Base-by-base conservation (phyloP, 2,797 vertebrate species). In the Chaetophractus vellerosus region DNA sequence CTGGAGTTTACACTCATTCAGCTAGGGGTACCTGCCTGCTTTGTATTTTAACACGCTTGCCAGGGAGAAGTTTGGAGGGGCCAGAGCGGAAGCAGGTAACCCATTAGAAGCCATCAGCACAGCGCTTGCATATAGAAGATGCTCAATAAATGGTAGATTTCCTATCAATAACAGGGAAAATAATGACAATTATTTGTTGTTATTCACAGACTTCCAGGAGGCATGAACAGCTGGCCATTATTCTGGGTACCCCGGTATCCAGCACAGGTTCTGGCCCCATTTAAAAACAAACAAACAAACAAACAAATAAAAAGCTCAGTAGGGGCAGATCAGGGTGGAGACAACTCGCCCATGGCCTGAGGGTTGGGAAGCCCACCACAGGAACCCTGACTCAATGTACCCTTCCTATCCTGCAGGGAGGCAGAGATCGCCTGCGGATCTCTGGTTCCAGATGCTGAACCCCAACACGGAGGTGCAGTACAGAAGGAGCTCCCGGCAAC, bases 401-500 rank as follows among this genome's bases (percentile, higher is more conserved):
- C 99, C 1, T 99, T 99, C 92, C 99, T 99, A 0, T 98, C 98
- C 0, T 61, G 97, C 0, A 80, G 78, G 0, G 98, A 99, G 57
- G 99, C 99, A 5, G 33, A 26, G 59, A 98, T 99, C 31, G 99
- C 99, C 9, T 97, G 98, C n/a, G 93, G 96, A 18, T 98, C 99
- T 0, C 96, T 99, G 93, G 97, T 97, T 0, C 98, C 99, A 0
- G 99, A 99, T 91, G 92, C 96, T 0, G 99, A 99, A 94, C 99
- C 99, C 0, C 38, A 38, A 4, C 97, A 99, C 57, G 98, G 96
- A 96, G 98, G 98, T 0, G 98, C 98, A 23, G 98, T 99, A 96
- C 98, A 94, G 93, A 99, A 98, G 90, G 83, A 94, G 1, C 97
- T 99, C 6, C 83, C 52, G 0, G 95, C 98, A 85, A 88, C 93